These are phyloP conservation scores for Quiscalus mexicanus DNA, from an alignment of 2,113 vertebrate species.

Conservation along the genomic window DNA sequence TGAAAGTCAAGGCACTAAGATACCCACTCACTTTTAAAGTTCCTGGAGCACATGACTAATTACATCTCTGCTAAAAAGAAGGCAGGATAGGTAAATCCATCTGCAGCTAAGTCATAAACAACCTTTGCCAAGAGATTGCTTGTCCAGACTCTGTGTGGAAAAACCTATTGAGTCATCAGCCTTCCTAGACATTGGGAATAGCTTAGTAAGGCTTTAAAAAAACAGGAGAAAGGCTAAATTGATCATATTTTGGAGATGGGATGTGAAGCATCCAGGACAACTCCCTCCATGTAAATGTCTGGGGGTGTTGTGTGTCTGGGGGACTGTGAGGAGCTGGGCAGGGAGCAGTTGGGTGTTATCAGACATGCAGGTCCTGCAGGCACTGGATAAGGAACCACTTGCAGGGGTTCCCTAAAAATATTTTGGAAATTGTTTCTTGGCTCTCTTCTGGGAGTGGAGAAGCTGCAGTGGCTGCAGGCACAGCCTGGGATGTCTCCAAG, in stretches of 20 bases:
- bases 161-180: constrained; percentile 5
- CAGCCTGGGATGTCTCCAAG: neutral
- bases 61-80: neutral
- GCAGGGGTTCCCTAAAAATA: neutral
- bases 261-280: neutral
- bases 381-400: neutral
- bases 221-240: neutral
- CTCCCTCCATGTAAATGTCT: neutral
- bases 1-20: neutral
- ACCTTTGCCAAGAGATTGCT: neutral
- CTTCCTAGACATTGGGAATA: neutral
- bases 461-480: neutral
- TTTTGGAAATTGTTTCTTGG: neutral
- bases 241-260: neutral
- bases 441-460: neutral
- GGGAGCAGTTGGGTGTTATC: rapidly evolving
- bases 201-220: constrained; percentile 4
- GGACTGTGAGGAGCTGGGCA: neutral
- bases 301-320: neutral
- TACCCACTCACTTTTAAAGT: neutral
- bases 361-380: neutral
- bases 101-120: neutral
- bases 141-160: neutral
- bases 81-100: neutral
- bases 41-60: neutral